Evolutionary conservation across 2,113 vertebrate genomes (phyloP).

Genomic region (Phasianus colchicus): DNA sequence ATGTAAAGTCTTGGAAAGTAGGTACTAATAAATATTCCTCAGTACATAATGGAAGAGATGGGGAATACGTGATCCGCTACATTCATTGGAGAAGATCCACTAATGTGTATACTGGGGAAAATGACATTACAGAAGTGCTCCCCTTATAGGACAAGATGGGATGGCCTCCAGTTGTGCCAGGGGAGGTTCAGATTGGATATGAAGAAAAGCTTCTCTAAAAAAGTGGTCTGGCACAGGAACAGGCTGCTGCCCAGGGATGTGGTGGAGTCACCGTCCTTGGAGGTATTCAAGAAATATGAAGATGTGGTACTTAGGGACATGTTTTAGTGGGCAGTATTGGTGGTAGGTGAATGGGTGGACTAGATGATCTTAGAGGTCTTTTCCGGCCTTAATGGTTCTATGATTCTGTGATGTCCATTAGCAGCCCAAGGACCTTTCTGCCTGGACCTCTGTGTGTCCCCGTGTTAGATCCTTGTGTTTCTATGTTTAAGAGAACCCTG

Average conservation of each 20-base stretch:
- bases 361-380: too few relatives aligned
- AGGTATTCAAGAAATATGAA: too few relatives aligned
- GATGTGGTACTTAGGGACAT: too few relatives aligned
- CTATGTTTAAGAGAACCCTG: fast-evolving
- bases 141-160: background rate
- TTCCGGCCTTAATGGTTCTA: too few relatives aligned
- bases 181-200: too few relatives aligned
- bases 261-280: too few relatives aligned
- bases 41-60: fast-evolving
- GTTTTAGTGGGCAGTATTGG: too few relatives aligned
- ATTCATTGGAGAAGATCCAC: background rate
- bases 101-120: background rate
- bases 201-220: too few relatives aligned
- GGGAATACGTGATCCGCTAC: background rate
- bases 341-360: too few relatives aligned
- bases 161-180: too few relatives aligned
- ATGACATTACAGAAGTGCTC: background rate
- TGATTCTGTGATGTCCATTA: background rate
- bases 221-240: too few relatives aligned
- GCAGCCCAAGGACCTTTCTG: background rate
- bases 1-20: background rate
- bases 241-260: too few relatives aligned
- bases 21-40: background rate
- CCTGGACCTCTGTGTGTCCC: background rate
- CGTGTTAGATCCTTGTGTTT: background rate